Percentiles rank a stretch among this genome's conserved stretches.
Conservation (phyloP, 2,797 vertebrate species). For the Ctenopoma kingsleyae region DNA sequence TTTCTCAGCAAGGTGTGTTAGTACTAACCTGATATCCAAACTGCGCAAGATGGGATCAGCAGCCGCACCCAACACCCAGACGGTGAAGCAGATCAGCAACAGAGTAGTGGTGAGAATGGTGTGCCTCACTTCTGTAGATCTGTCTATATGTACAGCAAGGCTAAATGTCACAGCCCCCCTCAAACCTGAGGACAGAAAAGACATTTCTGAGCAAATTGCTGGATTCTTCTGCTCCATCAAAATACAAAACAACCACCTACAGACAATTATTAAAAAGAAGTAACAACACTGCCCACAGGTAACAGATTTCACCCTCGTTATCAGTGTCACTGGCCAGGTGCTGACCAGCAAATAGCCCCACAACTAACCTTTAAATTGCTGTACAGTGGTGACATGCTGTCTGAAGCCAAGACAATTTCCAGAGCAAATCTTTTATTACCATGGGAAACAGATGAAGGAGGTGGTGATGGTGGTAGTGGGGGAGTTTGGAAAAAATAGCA, state of each 20-base stretch:
- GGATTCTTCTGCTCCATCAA: constrained; percentile 45
- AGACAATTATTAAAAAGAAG: constrained; percentile 24
- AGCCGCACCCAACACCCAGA: constrained; percentile 87
- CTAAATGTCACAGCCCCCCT: constrained; percentile 88
- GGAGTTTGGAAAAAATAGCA: constrained; percentile 48
- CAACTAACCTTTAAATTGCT: constrained; percentile 36
- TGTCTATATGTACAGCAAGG: constrained; percentile 82
- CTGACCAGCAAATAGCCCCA: constrained; percentile 17
- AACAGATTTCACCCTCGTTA: constrained; percentile 29
- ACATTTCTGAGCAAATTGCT: constrained; percentile 35
- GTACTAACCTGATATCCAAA: constrained; percentile 88
- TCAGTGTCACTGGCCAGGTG: constrained; percentile 11
- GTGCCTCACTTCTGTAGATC: constrained; percentile 77
- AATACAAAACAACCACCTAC: constrained; percentile 19
- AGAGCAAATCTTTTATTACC: constrained; percentile 33
- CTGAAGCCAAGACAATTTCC: constrained; percentile 52
- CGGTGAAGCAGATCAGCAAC: constrained; percentile 85
- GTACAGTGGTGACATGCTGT: constrained; percentile 26
- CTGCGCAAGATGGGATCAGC: constrained; percentile 82
- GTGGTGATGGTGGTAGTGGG: constrained; percentile 1
- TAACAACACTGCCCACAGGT: constrained; percentile 28
- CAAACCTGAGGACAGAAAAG: constrained; percentile 76
- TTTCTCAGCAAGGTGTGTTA: neutral
- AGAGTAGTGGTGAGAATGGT: constrained; percentile 88
- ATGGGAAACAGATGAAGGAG: constrained; percentile 35